These are phyloP conservation scores for Papilio demoleus DNA, from an alignment of 2,888 invertebrate species.

Conservation along the genomic window DNA sequence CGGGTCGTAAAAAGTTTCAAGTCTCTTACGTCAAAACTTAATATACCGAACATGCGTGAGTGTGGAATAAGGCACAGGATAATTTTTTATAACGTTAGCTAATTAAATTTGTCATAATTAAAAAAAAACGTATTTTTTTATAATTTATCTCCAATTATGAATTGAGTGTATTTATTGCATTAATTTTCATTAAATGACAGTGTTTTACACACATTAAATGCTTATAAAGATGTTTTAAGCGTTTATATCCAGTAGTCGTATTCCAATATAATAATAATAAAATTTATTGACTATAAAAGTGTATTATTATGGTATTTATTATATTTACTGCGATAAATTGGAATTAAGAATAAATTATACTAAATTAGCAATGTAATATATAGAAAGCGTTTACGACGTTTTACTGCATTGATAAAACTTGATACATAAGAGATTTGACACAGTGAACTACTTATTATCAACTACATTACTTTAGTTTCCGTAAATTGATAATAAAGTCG, in stretches of 20 bases:
- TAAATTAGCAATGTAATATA: constrained; percentile 17
- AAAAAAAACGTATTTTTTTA: no score
- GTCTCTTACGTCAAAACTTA: no score
- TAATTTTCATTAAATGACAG: no score
- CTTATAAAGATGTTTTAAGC: not conserved
- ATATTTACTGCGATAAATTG: not conserved
- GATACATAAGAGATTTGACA: not conserved
- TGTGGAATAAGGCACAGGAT: no score
- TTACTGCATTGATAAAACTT: constrained; percentile 12
- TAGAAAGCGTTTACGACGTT: constrained; percentile 23
- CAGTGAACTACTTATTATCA: constrained; percentile 5
- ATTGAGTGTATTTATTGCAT: no score
- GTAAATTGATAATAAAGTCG: not conserved
- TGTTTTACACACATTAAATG: no score
- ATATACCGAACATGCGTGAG: no score
- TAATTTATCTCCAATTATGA: no score
- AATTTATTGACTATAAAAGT: not conserved
- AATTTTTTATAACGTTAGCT: no score
- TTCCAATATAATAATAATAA: not conserved
- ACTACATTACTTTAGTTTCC: not conserved
- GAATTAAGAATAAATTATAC: constrained; percentile 8
- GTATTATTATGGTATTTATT: not conserved
- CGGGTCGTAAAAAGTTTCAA: no score
- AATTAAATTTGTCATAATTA: no score
- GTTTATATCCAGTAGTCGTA: not conserved